These are phyloP conservation scores for Clarias pachynema DNA, from an alignment of 2,797 vertebrate species.

Conservation along the genomic window DNA sequence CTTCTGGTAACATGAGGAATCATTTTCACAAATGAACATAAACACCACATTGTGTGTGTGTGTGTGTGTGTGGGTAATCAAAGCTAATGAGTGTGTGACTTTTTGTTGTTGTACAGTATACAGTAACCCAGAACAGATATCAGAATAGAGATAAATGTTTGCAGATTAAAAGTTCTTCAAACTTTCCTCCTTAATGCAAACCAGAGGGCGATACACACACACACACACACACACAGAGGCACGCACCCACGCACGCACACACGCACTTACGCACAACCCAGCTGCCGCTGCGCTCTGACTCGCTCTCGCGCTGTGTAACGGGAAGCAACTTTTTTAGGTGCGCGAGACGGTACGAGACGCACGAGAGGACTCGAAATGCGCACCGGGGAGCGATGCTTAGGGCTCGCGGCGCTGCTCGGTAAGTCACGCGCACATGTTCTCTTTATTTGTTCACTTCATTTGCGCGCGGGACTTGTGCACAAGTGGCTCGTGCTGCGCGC, in stretches of 20 bases:
- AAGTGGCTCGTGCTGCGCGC: neutral
- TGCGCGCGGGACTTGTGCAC: neutral
- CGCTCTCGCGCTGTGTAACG: neutral
- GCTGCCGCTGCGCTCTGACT: neutral
- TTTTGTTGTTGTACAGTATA: too few species aligned
- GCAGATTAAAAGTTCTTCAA: neutral
- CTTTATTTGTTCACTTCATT: neutral
- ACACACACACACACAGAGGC: neutral
- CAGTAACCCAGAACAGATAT: too few species aligned
- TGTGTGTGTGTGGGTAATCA: too few species aligned
- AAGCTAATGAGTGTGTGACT: too few species aligned
- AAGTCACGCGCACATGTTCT: neutral
- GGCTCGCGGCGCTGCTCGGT: conserved; percentile 43
- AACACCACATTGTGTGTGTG: too few species aligned
- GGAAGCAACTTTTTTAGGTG: neutral
- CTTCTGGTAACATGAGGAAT: too few species aligned
- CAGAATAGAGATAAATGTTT: neutral
- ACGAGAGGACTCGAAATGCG: conserved; percentile 31
- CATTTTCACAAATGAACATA: too few species aligned
- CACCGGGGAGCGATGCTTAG: conserved; percentile 27
- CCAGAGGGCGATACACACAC: neutral
- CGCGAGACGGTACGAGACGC: neutral
- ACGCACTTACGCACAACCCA: neutral
- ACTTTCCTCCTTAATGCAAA: neutral
- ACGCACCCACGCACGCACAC: neutral